Base-by-base conservation (phyloP, 2,113 vertebrate species). In the Leucosticte australis region DNA sequence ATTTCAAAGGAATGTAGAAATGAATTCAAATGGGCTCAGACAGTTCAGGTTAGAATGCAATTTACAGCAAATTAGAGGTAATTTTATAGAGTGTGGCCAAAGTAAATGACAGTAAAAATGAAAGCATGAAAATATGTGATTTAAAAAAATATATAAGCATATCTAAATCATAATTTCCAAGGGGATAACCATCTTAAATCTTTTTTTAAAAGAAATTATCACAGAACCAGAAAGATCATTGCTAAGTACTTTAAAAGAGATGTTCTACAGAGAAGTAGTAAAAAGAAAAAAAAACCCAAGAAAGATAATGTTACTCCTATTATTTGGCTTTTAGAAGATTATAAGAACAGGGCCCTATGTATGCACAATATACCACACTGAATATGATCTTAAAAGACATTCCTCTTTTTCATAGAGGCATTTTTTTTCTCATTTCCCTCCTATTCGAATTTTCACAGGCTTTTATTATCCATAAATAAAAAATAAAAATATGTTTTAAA, bases 1-100 rank as follows among this genome's bases (percentile, higher is more conserved):
- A 77, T 95, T 95, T 92, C 27, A 93, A 92, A 87, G 33, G 11
- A 70, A 85, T 47, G 70, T n/a, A 90, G 52, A 81, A 73, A 84
- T 62, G 0, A 89, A 87, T 87, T 87, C 41, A 91, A 77, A 91
- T 60, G 5, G 24, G 13, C 39, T 55, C 16, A 67, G 19, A 39
- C 17, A 73, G 39, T 84, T 93, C 26, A 83, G 49, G 80, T 90
- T 92, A 87, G 19, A 87, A 82, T 74, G 12, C 15, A 88, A 73
- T 64, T 75, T 73, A n/a, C 10, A 86, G 23, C 5, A 95, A 92
- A 89, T 79, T 41, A 79, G 79, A 88, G 50, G 60, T 28, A 68
- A 74, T 93, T 85, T 91, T 55, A 73, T 65, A 73, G 9, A 86
- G 10, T 33, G 86, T 67, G 30, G 57, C 12, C 33, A 89, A 94